Evolutionary conservation across 2,113 vertebrate genomes (phyloP), one percentile per base, ranked within the genome.

Genomic region (Triplophysa tibetana): DNA sequence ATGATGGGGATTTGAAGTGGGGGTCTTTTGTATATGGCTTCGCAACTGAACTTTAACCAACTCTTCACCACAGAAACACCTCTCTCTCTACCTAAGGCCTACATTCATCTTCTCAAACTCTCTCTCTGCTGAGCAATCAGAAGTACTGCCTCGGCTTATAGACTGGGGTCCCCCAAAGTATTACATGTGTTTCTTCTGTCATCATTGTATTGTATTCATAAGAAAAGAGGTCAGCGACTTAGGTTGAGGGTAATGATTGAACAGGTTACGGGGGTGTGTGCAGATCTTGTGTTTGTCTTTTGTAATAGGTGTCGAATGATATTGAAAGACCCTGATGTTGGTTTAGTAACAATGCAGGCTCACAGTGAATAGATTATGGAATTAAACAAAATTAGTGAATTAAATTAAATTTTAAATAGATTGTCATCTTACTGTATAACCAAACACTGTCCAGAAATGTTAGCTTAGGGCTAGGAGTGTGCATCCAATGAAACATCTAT

Each of bases 1-100:
- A 56, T 76, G 45, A 17, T 14, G 38, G 33, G 73, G 58, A 61
- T 61, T 82, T 33, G 3, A 17, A 52, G 54, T 54, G 21, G 23
- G 43, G 54, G 26, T 50, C 45, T 70, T 72, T 83, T 85, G 66
- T 85, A 80, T 85, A 75, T 85, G 85, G 10, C 73, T 82, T 83
- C 83, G 75, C 63, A 60, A 70, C 38, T 78, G 60, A 75, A 79
- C 72, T 75, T 64, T 84, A 56, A 82, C 72, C 73, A 56, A 65
- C 73, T 65, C 54, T 33, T 79, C 13, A 13, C 52, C 63, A 79
- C 63, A 75, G 64, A 79, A 41, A 65, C 62, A 77, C 73, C 10
- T 79, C 48, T 77, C 26, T 66, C 29, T 61, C 50, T 8, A 61
- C 24, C 60, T 38, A 6, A 17, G 21, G 19, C 60, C 50, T 75